Evolutionary conservation across 1,140 invertebrate species (phyloP), one percentile per base, ranked within the genome.

Genomic region (Colletes latitarsis): DNA sequence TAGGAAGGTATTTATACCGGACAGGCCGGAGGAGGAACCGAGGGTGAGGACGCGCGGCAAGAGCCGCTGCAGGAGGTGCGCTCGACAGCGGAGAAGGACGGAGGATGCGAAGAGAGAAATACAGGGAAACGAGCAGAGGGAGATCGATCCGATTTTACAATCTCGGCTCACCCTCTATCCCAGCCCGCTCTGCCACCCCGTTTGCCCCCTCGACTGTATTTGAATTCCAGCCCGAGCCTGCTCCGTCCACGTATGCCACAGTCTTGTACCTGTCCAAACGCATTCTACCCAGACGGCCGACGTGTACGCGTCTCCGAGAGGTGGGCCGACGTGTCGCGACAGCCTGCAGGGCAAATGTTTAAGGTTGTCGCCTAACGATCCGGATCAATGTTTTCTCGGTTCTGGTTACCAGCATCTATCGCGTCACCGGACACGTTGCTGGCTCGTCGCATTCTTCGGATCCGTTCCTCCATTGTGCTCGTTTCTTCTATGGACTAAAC

Each of bases 141-240:
- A 77, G 87, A 90, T 90, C 89, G 90, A 91, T 91, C 77, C 84
- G 88, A 92, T 92, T 92, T 91, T 90, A 89, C 90, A 91, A 92
- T 92, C 88, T 90, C 88, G 84, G 52, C 62, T 64, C 39, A 19
- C 10, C 74, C 52, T 10, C 17, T 39, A 19, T n/a, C n/a, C 43
- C 62, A 17, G 39, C 41, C 43, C 64, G 39, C 46, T 30, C 30
- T 2, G 46, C 15, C 9, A 15, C 9, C 14, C 39, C 19, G 21
- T 49, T 14, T 12, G n/a, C 12, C 8, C 6, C 46, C 55, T 73
- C 70, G 82, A 87, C 87, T 89, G 88, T 91, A 88, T 91, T 90
- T 88, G 86, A 90, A 91, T 90, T 91, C 84, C 85, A 78, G 82
- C 79, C 81, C 83, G 71, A 82, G 70, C 75, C 70, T 58, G 81